These are phyloP conservation scores for Eustalomyia histrio DNA, from an alignment of 2,888 invertebrate species.

Conservation along the genomic window DNA sequence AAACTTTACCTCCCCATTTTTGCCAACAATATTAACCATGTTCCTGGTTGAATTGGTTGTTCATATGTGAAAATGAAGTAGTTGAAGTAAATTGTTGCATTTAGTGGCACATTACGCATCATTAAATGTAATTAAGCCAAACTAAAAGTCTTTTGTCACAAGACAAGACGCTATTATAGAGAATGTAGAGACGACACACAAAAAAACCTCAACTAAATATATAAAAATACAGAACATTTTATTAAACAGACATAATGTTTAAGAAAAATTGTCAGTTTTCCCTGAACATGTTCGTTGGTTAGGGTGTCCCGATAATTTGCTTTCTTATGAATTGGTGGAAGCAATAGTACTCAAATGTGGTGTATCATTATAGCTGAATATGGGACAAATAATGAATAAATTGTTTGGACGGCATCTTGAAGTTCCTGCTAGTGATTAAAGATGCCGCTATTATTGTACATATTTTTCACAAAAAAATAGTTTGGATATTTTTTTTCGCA, in stretches of 20 bases:
- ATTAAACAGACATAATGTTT: conserved; percentile 49
- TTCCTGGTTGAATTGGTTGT: background rate
- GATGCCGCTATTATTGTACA: too few species aligned
- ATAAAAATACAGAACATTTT: conserved; percentile 44
- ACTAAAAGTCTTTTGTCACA: conserved; percentile 63
- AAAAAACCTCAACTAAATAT: conserved; percentile 1
- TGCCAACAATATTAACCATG: conserved; percentile 11
- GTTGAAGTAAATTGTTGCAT: conserved; percentile 61
- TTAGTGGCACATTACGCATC: conserved; percentile 67
- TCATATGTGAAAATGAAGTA: conserved; percentile 57
- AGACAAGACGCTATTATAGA: conserved; percentile 4
- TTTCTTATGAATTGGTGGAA: too few species aligned
- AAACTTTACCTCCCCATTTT: conserved; percentile 53
- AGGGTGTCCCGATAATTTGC: too few species aligned
- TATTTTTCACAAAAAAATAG: too few species aligned
- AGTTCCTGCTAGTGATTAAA: too few species aligned
- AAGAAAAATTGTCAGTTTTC: conserved; percentile 19
- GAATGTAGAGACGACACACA: background rate
- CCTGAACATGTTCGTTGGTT: background rate
- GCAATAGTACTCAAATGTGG: too few species aligned
- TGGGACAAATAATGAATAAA: too few species aligned
- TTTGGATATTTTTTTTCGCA: too few species aligned
- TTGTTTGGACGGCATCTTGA: too few species aligned
- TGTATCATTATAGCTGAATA: too few species aligned
- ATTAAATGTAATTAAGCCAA: conserved; percentile 67